These are phyloP conservation scores for Labeo calbasu DNA, from an alignment of 2,797 vertebrate species.

Conservation along the genomic window DNA sequence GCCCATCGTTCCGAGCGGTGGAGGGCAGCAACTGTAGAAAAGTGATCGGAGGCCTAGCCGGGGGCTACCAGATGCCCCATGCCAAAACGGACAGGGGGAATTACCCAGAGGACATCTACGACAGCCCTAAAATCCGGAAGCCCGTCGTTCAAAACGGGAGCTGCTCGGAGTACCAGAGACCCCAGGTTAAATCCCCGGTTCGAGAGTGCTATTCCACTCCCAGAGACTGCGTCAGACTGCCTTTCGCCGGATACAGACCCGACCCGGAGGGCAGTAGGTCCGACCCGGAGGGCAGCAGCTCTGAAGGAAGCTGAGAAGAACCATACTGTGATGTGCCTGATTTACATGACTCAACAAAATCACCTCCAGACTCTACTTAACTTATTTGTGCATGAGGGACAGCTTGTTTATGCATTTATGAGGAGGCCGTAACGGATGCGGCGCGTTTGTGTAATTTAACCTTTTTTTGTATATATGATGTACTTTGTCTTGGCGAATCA, in stretches of 20 bases:
- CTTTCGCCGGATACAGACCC: conserved; percentile 60
- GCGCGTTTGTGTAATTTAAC: conserved; percentile 15
- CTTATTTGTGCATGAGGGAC: conserved; percentile 50
- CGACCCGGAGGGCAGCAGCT: conserved; percentile 51
- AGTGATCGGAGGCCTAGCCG: conserved; percentile 54
- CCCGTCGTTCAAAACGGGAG: conserved; percentile 54
- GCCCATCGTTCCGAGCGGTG: conserved; percentile 71
- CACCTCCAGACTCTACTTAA: conserved; percentile 46
- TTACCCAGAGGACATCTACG: conserved; percentile 72
- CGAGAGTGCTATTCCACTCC: conserved; percentile 78
- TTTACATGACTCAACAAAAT: conserved; percentile 33
- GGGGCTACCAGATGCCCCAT: conserved; percentile 77
- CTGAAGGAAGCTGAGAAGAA: conserved; percentile 47
- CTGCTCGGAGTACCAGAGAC: conserved; percentile 71
- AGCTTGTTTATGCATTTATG: conserved; percentile 19
- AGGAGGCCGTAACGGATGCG: background rate
- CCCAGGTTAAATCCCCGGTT: conserved; percentile 59
- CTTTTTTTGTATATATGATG: conserved; percentile 27
- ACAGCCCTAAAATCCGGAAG: conserved; percentile 75
- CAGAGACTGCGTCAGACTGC: conserved; percentile 76
- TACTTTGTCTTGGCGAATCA: conserved; percentile 11
- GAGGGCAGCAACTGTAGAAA: conserved; percentile 62
- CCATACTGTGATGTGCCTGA: conserved; percentile 28
- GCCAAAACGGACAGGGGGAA: conserved; percentile 58
- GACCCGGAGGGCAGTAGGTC: conserved; percentile 49